These are phyloP conservation scores for Ostrea edulis DNA, from an alignment of 1,140 invertebrate species.

Conservation along the genomic window DNA sequence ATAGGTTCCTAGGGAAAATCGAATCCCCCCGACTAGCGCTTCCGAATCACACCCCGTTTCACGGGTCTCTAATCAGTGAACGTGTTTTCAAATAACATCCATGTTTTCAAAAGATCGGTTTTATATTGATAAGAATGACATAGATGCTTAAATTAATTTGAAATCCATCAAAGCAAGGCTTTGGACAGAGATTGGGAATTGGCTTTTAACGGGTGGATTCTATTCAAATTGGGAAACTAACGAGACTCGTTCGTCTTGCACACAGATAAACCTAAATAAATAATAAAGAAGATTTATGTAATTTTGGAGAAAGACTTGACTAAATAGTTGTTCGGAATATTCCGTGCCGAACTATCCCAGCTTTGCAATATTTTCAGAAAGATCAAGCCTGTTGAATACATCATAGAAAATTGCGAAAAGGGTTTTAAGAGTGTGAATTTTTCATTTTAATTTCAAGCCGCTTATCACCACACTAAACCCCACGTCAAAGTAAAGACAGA, in stretches of 20 bases:
- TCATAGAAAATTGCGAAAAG: slow-evolving; percentile 26
- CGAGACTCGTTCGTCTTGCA: slow-evolving; percentile 44
- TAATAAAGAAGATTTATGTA: slow-evolving; percentile 48
- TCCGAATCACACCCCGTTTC: background rate
- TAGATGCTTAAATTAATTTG: slow-evolving; percentile 52
- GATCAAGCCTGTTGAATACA: slow-evolving; percentile 19
- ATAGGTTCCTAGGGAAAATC: background rate
- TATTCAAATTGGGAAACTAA: slow-evolving; percentile 46
- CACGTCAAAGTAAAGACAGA: slow-evolving; percentile 10
- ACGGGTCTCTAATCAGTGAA: slow-evolving; percentile 25
- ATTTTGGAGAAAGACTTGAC: slow-evolving; percentile 18
- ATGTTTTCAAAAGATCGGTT: slow-evolving; percentile 41
- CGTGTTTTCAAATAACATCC: slow-evolving; percentile 46
- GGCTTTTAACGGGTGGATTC: slow-evolving; percentile 54
- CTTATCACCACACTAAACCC: slow-evolving; percentile 2
- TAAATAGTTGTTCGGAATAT: slow-evolving; percentile 11
- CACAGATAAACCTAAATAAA: slow-evolving; percentile 32
- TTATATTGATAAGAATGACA: slow-evolving; percentile 29
- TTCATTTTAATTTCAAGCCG: slow-evolving; percentile 34
- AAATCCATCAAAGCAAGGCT: slow-evolving; percentile 52
- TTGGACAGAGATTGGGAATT: slow-evolving; percentile 52
- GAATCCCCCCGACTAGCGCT: background rate
- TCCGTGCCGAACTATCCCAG: background rate
- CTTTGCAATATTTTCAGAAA: slow-evolving; percentile 32
- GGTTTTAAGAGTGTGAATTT: slow-evolving; percentile 34